Percentiles rank a stretch among this genome's conserved stretches.
These are phyloP conservation scores for Brachionichthys hirsutus DNA, from an alignment of 2,113 vertebrate genomes.

Conservation along the genomic window DNA sequence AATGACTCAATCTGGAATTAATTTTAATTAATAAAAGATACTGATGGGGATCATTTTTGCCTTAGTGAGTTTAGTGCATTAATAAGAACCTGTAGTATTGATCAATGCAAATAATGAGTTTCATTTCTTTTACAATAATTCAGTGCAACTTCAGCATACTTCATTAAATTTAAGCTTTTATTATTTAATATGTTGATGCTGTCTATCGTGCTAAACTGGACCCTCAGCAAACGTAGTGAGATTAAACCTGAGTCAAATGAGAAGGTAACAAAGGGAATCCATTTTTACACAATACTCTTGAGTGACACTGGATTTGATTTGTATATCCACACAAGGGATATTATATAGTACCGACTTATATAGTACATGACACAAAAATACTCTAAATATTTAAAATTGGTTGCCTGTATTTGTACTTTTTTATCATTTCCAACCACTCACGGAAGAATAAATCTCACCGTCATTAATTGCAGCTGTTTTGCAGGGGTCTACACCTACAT, in stretches of 20 bases:
- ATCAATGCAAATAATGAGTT: background rate
- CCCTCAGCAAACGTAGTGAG: conserved; percentile 1
- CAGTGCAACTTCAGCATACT: conserved; percentile 1
- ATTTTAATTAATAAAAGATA: conserved; percentile 25
- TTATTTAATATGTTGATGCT: background rate
- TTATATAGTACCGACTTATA: conserved; percentile 3
- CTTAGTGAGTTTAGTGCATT: background rate
- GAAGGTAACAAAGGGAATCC: conserved; percentile 4
- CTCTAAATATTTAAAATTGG: background rate
- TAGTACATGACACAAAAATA: conserved; percentile 1
- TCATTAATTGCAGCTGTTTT: conserved; percentile 62
- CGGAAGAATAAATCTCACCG: conserved; percentile 13
- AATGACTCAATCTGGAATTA: conserved; percentile 32
- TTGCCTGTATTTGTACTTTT: too few species aligned
- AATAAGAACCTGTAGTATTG: conserved; percentile 7
- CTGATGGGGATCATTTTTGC: conserved; percentile 30
- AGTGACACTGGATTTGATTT: conserved; percentile 30
- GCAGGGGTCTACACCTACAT: conserved; percentile 49
- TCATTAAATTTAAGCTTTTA: conserved; percentile 1
- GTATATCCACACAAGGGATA: conserved; percentile 14
- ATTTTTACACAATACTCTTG: conserved; percentile 5
- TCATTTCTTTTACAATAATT: too few species aligned
- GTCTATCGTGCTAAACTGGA: background rate
- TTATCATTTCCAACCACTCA: conserved; percentile 36
- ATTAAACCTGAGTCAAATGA: background rate